Percentiles rank a stretch among this genome's conserved stretches.
Conservation (phyloP, 2,888 invertebrate genomes). For the Stenichneumon culpator region DNA sequence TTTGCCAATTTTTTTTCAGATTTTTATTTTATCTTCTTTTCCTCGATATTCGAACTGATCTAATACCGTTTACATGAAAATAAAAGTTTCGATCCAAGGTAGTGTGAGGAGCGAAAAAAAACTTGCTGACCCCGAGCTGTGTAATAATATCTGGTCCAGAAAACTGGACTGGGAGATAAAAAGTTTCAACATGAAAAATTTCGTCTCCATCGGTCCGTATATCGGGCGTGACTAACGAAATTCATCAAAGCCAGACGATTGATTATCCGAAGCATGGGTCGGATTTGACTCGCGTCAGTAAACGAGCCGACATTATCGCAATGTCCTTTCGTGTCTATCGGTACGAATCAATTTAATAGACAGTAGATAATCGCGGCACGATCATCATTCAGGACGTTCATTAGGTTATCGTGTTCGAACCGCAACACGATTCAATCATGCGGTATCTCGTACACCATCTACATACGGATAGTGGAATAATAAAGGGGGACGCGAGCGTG, state of each 20-base stretch:
- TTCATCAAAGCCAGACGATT: slow-evolving; percentile 54
- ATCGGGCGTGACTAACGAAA: neutral
- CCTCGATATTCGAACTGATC: too few relatives aligned
- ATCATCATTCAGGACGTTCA: slow-evolving; percentile 84
- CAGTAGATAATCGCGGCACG: slow-evolving; percentile 80
- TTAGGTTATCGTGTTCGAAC: slow-evolving; percentile 83
- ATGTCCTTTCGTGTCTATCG: slow-evolving; percentile 63
- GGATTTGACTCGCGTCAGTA: slow-evolving; percentile 61
- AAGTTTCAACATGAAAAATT: too few relatives aligned
- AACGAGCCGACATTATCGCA: slow-evolving; percentile 69
- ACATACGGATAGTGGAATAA: slow-evolving; percentile 80
- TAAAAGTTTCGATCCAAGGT: too few relatives aligned
- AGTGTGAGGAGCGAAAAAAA: too few relatives aligned
- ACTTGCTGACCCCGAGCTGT: too few relatives aligned
- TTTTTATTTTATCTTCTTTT: too few relatives aligned
- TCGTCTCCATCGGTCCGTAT: neutral
- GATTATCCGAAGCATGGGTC: slow-evolving; percentile 42
- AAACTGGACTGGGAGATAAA: too few relatives aligned
- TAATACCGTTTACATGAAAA: too few relatives aligned
- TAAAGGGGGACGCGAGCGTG: slow-evolving; percentile 74
- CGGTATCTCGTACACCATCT: slow-evolving; percentile 81
- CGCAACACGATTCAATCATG: slow-evolving; percentile 82
- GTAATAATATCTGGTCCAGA: too few relatives aligned
- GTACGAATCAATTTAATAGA: slow-evolving; percentile 80
- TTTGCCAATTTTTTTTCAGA: too few relatives aligned